Conservation (phyloP, 2,113 vertebrate species). For the Eupsittula cactorum region DNA sequence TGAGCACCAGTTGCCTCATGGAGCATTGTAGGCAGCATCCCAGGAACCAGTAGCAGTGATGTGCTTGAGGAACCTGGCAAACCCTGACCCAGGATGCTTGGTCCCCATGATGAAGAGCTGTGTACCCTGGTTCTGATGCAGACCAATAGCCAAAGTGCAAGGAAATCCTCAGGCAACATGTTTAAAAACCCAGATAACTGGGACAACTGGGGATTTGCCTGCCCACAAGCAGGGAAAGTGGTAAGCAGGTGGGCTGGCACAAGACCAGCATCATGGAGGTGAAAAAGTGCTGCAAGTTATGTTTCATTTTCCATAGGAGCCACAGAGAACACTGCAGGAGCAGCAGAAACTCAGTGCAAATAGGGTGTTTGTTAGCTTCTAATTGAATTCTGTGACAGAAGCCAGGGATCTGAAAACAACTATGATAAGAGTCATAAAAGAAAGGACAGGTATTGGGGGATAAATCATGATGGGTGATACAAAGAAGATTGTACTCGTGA, state of each 20-base stretch:
- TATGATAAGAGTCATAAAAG: not conserved
- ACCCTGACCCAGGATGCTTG: rapidly evolving
- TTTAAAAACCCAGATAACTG: not conserved
- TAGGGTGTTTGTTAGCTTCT: not conserved
- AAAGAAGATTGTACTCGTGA: not conserved
- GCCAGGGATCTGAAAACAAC: not conserved
- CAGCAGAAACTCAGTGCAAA: not conserved
- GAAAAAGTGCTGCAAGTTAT: not conserved
- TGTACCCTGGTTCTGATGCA: not conserved
- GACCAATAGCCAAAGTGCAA: not conserved
- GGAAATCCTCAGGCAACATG: not conserved
- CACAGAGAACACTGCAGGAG: not conserved
- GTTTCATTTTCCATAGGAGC: not conserved
- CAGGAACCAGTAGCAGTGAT: not conserved
- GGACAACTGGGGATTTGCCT: not conserved
- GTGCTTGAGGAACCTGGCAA: not conserved
- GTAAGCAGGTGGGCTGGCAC: not conserved
- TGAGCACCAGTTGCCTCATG: not conserved
- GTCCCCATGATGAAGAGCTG: not conserved
- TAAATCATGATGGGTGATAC: not conserved
- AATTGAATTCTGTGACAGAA: constrained; percentile 5
- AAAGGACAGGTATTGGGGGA: not conserved
- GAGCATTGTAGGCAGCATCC: not conserved
- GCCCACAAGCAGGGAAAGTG: not conserved
- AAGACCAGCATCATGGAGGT: not conserved